phyloP scores from a whole-genome alignment of 2,797 vertebrate species.

The Acrossocheilus fasciatus region DNA sequence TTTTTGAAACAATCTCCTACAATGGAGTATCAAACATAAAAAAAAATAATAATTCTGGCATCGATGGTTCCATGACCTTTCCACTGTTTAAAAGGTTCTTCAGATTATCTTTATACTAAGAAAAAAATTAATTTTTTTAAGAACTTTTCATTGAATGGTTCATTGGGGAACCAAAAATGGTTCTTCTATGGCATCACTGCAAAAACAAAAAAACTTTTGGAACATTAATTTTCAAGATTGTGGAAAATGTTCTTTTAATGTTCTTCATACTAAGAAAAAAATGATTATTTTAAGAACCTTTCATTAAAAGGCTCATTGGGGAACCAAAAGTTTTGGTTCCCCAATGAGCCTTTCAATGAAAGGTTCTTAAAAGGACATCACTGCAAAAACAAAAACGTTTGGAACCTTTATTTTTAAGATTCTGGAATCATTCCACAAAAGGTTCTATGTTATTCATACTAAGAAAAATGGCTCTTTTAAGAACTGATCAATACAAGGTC shows the following conservation, averaged over 20 bases:
- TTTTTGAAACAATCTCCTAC: constrained; percentile 46
- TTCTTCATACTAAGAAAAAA: too few species aligned
- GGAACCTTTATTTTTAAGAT: too few species aligned
- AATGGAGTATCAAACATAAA: constrained; percentile 49
- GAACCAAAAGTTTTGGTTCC: too few species aligned
- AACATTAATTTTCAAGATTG: too few species aligned
- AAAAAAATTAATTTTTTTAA: not conserved
- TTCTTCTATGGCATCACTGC: not conserved
- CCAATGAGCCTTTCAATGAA: too few species aligned
- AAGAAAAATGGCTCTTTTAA: not conserved
- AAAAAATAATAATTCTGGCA: not conserved
- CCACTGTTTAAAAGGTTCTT: not conserved
- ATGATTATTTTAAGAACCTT: too few species aligned
- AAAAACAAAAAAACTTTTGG: too few species aligned
- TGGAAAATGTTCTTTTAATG: not conserved
- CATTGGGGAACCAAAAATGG: not conserved
- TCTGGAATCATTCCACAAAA: too few species aligned
- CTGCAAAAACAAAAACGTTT: too few species aligned
- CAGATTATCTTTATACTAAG: not conserved
- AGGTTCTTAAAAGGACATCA: too few species aligned
- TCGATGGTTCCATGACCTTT: not conserved
- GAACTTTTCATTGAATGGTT: not conserved
- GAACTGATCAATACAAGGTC: not conserved
- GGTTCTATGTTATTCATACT: not conserved
- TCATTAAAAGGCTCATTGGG: too few species aligned